Percentiles rank a stretch among this genome's conserved stretches.
phyloP scores from a whole-genome alignment of 1,140 invertebrate genomes.

The Halyomorpha halys region DNA sequence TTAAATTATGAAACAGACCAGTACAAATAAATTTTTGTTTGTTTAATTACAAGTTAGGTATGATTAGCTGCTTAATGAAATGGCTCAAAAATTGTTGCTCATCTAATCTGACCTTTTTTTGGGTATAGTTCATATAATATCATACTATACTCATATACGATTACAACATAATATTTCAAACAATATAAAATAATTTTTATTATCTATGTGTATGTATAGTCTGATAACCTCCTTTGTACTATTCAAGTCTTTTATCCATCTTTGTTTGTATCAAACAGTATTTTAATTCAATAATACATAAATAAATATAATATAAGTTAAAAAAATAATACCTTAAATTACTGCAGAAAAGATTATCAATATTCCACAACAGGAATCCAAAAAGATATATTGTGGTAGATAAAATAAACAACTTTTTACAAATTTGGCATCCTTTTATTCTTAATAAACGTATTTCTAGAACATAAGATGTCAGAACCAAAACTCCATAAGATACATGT shows the following conservation, averaged over 20 bases:
- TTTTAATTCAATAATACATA: not conserved
- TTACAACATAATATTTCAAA: too few relatives aligned
- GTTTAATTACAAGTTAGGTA: too few relatives aligned
- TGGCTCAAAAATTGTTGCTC: too few relatives aligned
- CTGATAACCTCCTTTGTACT: not conserved
- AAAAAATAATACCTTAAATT: slow-evolving; percentile 23
- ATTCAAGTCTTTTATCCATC: not conserved
- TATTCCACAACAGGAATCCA: slow-evolving; percentile 33
- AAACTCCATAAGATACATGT: slow-evolving; percentile 30
- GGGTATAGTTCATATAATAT: too few relatives aligned
- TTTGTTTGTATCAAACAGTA: not conserved
- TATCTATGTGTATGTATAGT: not conserved
- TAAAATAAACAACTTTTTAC: slow-evolving; percentile 30
- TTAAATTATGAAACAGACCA: too few relatives aligned
- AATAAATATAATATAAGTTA: not conserved
- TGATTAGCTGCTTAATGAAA: too few relatives aligned
- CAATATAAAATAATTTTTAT: not conserved
- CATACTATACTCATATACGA: too few relatives aligned
- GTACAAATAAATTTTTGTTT: too few relatives aligned
- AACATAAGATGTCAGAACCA: slow-evolving; percentile 29
- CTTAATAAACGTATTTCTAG: slow-evolving; percentile 29
- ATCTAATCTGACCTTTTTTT: too few relatives aligned
- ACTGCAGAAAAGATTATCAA: slow-evolving; percentile 32
- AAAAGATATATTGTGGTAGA: slow-evolving; percentile 30
- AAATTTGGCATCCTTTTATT: slow-evolving; percentile 28